phyloP scores from a whole-genome alignment of 64 coral and sea anemone species.

The Pocillopora damicornis region DNA sequence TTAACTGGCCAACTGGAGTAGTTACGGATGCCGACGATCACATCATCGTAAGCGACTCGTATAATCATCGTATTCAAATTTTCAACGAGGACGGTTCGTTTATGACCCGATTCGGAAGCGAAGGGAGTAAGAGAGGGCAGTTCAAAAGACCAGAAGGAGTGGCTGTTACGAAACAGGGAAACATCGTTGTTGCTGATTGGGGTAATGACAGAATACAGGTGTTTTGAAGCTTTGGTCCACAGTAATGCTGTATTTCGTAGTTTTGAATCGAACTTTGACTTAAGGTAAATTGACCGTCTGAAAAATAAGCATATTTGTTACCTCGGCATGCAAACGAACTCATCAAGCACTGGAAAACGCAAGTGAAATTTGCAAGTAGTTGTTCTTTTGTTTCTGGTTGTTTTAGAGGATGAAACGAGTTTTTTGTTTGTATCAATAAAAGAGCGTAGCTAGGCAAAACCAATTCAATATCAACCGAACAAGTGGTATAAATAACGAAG shows the following conservation, averaged over 20 bases:
- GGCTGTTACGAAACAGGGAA: slow-evolving; percentile 56
- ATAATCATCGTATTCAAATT: slow-evolving; percentile 87
- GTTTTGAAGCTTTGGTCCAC: slow-evolving; percentile 32
- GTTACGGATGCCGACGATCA: slow-evolving; percentile 58
- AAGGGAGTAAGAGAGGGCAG: slow-evolving; percentile 65
- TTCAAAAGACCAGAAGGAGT: slow-evolving; percentile 86
- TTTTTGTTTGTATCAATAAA: too few species aligned
- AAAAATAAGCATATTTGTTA: too few species aligned
- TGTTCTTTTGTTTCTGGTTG: too few species aligned
- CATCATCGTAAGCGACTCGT: slow-evolving; percentile 88
- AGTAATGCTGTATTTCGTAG: not conserved
- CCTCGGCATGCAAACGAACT: too few species aligned
- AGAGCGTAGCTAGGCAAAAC: too few species aligned
- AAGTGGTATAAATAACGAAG: too few species aligned
- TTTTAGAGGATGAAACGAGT: too few species aligned
- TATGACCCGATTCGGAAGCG: slow-evolving; percentile 66
- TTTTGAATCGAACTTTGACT: not conserved
- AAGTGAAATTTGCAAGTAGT: too few species aligned
- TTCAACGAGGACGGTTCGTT: slow-evolving; percentile 80
- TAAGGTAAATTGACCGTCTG: too few species aligned
- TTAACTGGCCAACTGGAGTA: slow-evolving; percentile 90
- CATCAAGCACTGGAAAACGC: too few species aligned
- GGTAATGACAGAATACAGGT: slow-evolving; percentile 93
- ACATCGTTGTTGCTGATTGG: slow-evolving; percentile 79
- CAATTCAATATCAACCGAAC: too few species aligned